phyloP scores from a whole-genome alignment of 37 sponge, comb jelly and placozoan species.

The Amphimedon queenslandica region DNA sequence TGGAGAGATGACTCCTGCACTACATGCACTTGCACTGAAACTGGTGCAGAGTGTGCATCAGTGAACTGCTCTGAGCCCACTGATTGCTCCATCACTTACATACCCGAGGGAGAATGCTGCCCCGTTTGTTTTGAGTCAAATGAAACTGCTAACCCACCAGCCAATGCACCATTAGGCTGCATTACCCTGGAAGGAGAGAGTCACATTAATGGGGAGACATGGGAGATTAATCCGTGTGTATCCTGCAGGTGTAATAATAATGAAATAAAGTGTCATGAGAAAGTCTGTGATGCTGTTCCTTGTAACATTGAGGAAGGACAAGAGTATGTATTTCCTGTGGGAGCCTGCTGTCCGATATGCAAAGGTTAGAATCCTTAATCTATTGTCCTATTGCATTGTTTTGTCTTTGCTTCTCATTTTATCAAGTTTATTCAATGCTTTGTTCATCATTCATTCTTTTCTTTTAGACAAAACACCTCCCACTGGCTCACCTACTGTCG shows the following conservation, averaged over 20 bases:
- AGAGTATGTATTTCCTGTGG: neutral
- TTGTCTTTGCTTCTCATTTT: no score
- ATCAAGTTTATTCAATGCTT: no score
- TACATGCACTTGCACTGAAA: neutral
- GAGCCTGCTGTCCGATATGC: slow-evolving; percentile 6
- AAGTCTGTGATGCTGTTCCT: neutral
- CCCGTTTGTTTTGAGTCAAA: slow-evolving; percentile 5
- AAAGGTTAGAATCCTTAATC: no score
- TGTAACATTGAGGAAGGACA: neutral
- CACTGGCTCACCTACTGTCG: no score
- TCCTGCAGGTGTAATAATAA: slow-evolving; percentile 1
- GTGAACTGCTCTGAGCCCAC: neutral
- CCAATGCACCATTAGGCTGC: neutral
- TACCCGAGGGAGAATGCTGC: slow-evolving; percentile 23
- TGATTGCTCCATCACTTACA: neutral
- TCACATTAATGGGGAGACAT: neutral
- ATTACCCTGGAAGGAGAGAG: neutral
- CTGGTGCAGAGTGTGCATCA: neutral
- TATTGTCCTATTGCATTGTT: no score
- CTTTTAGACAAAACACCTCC: no score
- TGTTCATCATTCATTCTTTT: no score
- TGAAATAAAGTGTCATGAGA: neutral
- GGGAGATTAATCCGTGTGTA: neutral
- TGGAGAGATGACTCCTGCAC: slow-evolving; percentile 10
- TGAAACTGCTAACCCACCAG: neutral